phyloP scores from a whole-genome alignment of 2,888 invertebrate species.

The Synanthedon vespiformis region DNA sequence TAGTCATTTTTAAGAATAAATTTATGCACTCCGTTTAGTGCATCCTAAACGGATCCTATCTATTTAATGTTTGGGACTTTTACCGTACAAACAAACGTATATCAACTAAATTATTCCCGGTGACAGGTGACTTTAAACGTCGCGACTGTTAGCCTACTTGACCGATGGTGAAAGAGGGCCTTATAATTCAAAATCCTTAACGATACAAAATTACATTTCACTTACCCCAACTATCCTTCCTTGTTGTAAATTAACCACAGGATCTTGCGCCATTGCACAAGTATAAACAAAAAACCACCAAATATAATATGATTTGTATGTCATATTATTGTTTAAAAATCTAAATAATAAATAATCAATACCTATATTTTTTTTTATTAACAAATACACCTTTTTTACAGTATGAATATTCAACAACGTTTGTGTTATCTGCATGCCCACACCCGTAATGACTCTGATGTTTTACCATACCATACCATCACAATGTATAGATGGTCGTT shows the following conservation, averaged over 20 bases:
- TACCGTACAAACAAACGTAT: no score
- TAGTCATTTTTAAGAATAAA: no score
- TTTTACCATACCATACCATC: slow-evolving; percentile 12
- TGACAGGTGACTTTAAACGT: no score
- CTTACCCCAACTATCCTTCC: slow-evolving; percentile 73
- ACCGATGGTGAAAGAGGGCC: no score
- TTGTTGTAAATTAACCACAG: slow-evolving; percentile 65
- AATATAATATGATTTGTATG: slow-evolving; percentile 5
- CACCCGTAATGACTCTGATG: slow-evolving; percentile 25
- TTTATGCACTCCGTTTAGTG: no score
- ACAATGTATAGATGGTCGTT: slow-evolving; percentile 22
- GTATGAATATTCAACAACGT: background rate
- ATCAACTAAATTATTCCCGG: no score
- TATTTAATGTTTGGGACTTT: no score
- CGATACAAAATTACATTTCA: background rate
- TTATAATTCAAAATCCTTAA: no score
- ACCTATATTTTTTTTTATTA: background rate
- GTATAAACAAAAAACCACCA: slow-evolving; percentile 12
- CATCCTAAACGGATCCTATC: no score
- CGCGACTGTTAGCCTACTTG: no score
- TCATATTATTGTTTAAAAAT: background rate
- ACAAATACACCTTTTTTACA: background rate
- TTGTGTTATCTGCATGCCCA: slow-evolving; percentile 1
- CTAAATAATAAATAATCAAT: background rate
- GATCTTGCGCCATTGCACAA: slow-evolving; percentile 46